Evolutionary conservation across 2,888 invertebrate species (phyloP).

Genomic region (Morpho deidamia): DNA sequence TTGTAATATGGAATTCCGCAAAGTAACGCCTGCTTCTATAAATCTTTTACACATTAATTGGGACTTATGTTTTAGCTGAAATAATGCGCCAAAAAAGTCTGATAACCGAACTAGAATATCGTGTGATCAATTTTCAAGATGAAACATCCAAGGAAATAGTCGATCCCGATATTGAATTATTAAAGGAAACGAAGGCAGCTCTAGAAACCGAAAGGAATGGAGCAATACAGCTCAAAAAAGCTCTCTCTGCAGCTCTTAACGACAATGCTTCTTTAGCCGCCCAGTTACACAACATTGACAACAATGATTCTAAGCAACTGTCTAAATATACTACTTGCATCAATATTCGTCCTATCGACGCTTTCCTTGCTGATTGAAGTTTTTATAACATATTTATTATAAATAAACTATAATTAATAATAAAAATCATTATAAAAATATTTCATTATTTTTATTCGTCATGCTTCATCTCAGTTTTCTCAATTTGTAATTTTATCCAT

Average conservation of each 20-base stretch:
- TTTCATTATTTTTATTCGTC: no score
- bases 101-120: constrained; percentile 46
- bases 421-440: no score
- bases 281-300: constrained; percentile 41
- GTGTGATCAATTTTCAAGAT: constrained; percentile 28
- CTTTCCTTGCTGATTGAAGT: constrained; percentile 59
- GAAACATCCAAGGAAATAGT: constrained; percentile 24
- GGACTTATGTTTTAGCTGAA: constrained; percentile 44
- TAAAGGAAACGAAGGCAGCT: constrained; percentile 46
- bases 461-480: no score
- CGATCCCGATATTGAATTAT: constrained; percentile 37
- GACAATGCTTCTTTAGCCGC: constrained; percentile 55
- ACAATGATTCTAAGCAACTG: constrained; percentile 27
- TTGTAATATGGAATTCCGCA: no score
- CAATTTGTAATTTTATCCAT: no score
- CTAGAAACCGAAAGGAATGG: constrained; percentile 56
- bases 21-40: no score
- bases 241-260: constrained; percentile 53
- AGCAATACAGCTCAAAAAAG: constrained; percentile 47
- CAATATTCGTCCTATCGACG: constrained; percentile 54
- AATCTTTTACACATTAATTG: no score
- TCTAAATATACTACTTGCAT: constrained; percentile 28
- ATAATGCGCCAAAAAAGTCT: constrained; percentile 45
- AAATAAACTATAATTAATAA: no score
- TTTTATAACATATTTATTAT: background rate